phyloP scores from a whole-genome alignment of 2,888 invertebrate genomes.

The Drosophila recens region DNA sequence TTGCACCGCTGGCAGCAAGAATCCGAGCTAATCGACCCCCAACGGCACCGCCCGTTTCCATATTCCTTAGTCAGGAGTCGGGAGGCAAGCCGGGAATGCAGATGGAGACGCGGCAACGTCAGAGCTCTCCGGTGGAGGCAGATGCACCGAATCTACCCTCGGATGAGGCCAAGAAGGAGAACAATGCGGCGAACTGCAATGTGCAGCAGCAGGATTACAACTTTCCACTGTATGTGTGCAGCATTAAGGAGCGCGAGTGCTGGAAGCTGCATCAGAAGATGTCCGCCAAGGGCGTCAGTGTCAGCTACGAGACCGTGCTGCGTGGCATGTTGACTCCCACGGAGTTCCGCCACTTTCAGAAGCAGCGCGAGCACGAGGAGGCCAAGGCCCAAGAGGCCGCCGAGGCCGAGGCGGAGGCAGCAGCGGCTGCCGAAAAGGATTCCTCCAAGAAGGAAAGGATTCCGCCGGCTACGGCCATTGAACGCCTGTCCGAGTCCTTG shows the following conservation, averaged over 20 bases:
- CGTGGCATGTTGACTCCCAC: constrained; percentile 91
- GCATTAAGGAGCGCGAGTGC: constrained; percentile 88
- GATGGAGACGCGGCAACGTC: constrained; percentile 39
- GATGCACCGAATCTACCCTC: constrained; percentile 2
- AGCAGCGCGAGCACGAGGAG: constrained; percentile 83
- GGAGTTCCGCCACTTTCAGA: constrained; percentile 88
- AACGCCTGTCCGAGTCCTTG: constrained; percentile 76
- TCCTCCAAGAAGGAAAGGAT: constrained; percentile 35
- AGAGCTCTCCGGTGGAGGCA: constrained; percentile 1
- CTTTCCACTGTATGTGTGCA: constrained; percentile 86
- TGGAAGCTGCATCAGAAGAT: constrained; percentile 90
- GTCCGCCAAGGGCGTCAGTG: constrained; percentile 89
- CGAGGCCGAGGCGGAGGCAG: constrained; percentile 67
- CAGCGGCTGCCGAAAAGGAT: constrained; percentile 56
- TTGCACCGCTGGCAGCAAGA: constrained; percentile 84
- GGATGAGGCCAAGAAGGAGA: constrained; percentile 71
- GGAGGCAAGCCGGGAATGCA: background rate
- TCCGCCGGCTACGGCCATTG: constrained; percentile 66
- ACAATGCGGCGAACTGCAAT: constrained; percentile 66
- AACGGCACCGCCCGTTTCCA: constrained; percentile 84
- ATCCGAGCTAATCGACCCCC: constrained; percentile 84
- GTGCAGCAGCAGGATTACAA: constrained; percentile 68
- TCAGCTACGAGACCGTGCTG: constrained; percentile 89
- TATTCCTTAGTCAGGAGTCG: constrained; percentile 76
- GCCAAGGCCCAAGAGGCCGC: constrained; percentile 78